Evolutionary conservation across 2,113 vertebrate genomes (phyloP).

Genomic region (Mandrillus leucophaeus): DNA sequence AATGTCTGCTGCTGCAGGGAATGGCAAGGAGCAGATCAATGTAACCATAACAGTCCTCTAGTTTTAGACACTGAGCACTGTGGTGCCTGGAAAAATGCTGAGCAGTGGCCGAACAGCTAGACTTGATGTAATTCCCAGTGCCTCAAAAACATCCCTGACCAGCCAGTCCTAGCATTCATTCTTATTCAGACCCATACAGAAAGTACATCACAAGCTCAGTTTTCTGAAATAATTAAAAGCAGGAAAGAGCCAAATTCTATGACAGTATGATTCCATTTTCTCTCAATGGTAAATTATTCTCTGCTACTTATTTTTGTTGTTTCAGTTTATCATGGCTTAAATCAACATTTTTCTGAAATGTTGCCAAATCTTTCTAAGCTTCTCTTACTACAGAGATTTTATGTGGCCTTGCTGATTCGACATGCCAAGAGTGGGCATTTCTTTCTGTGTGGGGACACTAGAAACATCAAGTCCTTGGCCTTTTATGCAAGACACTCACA

Average conservation of each 20-base stretch:
- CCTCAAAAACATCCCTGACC: background rate
- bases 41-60: background rate
- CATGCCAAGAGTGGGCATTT: background rate
- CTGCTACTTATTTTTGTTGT: background rate
- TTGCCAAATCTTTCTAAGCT: background rate
- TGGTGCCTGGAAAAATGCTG: background rate
- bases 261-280: background rate
- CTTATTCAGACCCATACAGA: background rate
- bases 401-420: background rate
- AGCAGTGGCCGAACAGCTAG: background rate
- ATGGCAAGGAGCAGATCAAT: background rate
- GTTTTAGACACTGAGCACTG: background rate
- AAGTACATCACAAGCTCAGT: background rate
- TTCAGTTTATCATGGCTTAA: background rate
- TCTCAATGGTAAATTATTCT: background rate
- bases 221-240: slow-evolving; percentile 17
- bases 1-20: background rate
- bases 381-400: background rate
- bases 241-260: background rate
- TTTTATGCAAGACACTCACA: fast-evolving
- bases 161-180: background rate
- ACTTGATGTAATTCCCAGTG: background rate
- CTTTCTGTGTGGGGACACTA: background rate
- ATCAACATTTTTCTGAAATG: background rate
- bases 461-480: background rate